Conservation (phyloP, 2,888 invertebrate species). For the Polyommatus iphigenia region DNA sequence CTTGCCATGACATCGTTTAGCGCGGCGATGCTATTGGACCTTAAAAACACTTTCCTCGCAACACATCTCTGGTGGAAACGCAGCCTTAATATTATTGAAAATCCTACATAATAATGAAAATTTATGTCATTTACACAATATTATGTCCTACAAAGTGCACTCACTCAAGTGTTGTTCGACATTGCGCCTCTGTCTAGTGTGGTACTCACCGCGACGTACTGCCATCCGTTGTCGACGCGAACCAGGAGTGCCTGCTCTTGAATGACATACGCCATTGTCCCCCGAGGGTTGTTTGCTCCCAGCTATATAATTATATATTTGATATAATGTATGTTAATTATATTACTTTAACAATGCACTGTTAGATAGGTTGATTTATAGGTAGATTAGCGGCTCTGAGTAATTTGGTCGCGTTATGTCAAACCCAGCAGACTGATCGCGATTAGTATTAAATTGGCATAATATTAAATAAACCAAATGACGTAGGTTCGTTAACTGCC, state of each 20-base stretch:
- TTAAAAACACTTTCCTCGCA: no score
- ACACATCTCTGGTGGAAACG: no score
- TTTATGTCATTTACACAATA: not conserved
- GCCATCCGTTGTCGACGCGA: slow-evolving; percentile 96
- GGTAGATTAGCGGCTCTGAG: no score
- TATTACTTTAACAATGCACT: not conserved
- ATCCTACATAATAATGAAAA: not conserved
- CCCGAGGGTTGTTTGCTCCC: slow-evolving; percentile 81
- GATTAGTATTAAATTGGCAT: no score
- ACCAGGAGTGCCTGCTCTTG: slow-evolving; percentile 95
- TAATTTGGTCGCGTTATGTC: no score
- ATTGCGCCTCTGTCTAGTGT: slow-evolving; percentile 4
- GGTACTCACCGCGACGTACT: slow-evolving; percentile 92
- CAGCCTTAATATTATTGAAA: no score
- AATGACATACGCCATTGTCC: slow-evolving; percentile 94
- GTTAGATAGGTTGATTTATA: no score
- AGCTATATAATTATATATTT: slow-evolving; percentile 49
- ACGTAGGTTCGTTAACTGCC: no score
- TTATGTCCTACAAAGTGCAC: not conserved
- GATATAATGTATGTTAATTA: not conserved
- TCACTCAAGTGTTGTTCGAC: not conserved
- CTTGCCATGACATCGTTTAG: no score
- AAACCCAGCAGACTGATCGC: no score
- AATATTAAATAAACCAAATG: no score
- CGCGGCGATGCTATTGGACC: no score